Conservation (phyloP, 2,113 vertebrate species). For the Microtus pennsylvanicus region DNA sequence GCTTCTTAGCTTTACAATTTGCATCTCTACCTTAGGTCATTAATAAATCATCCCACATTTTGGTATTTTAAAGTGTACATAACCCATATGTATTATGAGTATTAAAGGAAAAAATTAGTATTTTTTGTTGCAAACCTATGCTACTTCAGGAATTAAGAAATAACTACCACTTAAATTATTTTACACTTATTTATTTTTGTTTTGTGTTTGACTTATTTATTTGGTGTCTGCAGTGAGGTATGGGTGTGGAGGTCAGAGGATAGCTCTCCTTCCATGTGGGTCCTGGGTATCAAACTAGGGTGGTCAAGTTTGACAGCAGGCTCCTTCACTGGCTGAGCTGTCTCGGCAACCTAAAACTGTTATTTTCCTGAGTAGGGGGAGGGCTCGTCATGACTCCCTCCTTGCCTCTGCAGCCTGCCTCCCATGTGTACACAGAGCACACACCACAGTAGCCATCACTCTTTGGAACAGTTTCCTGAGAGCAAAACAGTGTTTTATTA, state of each 20-base stretch:
- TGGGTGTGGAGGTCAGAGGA: neutral
- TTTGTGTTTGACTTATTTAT: no score
- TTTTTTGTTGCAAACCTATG: neutral
- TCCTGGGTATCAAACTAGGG: neutral
- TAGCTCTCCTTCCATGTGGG: neutral
- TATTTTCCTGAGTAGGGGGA: neutral
- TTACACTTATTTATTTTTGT: neutral
- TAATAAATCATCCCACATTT: neutral
- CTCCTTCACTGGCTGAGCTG: no score
- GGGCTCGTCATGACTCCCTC: neutral
- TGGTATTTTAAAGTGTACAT: neutral
- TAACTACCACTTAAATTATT: neutral
- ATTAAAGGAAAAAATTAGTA: neutral
- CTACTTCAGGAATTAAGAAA: constrained; percentile 2
- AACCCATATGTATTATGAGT: neutral
- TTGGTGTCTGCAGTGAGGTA: no score
- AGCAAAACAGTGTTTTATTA: neutral
- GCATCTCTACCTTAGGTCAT: neutral
- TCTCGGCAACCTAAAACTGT: neutral
- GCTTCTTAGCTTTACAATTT: constrained; percentile 40
- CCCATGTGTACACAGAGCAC: neutral
- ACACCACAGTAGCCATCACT: neutral
- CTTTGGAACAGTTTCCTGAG: constrained; percentile 2
- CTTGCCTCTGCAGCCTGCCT: neutral
- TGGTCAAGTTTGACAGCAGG: neutral